Evolutionary conservation across 2,797 vertebrate genomes (phyloP).

Genomic region (Cyclura pinguis): DNA sequence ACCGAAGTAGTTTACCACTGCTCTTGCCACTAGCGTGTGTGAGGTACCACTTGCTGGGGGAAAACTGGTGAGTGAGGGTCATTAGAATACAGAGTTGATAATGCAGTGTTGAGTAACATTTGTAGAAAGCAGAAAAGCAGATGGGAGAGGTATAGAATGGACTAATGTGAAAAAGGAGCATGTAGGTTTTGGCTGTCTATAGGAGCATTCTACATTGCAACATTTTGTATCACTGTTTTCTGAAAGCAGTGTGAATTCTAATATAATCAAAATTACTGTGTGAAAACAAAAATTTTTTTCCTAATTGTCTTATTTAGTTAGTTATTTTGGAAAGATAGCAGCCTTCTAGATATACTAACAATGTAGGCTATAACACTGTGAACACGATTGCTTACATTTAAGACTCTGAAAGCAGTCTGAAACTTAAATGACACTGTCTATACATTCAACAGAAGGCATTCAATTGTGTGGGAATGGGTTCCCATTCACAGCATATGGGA

Average conservation of each 20-base stretch:
- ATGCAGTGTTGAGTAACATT: not conserved
- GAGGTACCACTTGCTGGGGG: too few relatives aligned
- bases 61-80: not conserved
- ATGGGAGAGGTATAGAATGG: not conserved
- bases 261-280: not conserved
- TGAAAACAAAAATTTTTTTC: not conserved
- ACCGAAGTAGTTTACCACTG: not conserved
- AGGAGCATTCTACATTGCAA: not conserved
- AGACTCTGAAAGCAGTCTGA: not conserved
- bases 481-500: too few relatives aligned
- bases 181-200: not conserved
- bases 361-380: not conserved
- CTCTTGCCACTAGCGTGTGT: not conserved
- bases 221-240: not conserved
- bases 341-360: not conserved
- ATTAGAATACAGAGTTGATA: not conserved
- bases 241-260: not conserved
- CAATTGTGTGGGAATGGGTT: conserved; percentile 46
- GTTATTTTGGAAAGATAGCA: not conserved
- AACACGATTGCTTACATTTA: not conserved
- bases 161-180: not conserved
- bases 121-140: not conserved
- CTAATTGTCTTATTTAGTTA: not conserved
- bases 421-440: conserved; percentile 43
- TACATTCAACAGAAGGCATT: conserved; percentile 52